phyloP scores from a whole-genome alignment of 2,888 invertebrate species.

The Phyllotreta cruciferae region DNA sequence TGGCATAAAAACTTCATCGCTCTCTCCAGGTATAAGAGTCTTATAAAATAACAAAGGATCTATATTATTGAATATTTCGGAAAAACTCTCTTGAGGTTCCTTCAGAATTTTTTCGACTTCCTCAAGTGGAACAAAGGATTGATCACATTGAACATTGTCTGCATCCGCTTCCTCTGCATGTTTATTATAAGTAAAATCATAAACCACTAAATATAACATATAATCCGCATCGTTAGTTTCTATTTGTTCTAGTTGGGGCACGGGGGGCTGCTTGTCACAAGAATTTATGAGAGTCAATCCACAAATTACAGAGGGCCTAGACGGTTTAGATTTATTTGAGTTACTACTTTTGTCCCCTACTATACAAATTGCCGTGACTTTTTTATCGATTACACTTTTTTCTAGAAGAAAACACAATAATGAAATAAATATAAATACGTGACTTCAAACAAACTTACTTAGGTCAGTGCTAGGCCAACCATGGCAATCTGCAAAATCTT shows the following conservation, averaged over 20 bases:
- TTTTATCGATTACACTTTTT: constrained; percentile 54
- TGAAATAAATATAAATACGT: constrained; percentile 2
- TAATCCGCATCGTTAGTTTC: constrained; percentile 18
- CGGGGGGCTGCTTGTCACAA: constrained; percentile 35
- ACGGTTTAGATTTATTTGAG: constrained; percentile 37
- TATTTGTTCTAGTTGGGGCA: constrained; percentile 27
- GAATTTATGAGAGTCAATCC: constrained; percentile 59
- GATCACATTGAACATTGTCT: constrained; percentile 26
- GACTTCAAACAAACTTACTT: constrained; percentile 45
- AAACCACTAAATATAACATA: constrained; percentile 69
- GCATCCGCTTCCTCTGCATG: constrained; percentile 60
- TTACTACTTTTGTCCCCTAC: constrained; percentile 52
- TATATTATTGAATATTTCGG: constrained; percentile 39
- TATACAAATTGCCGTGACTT: constrained; percentile 61
- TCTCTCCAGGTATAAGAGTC: constrained; percentile 59
- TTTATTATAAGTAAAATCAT: constrained; percentile 73
- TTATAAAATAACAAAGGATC: constrained; percentile 53
- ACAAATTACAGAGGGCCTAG: constrained; percentile 63
- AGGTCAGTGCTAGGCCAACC: constrained; percentile 54
- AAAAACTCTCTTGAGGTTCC: constrained; percentile 39
- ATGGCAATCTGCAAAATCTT: constrained; percentile 56
- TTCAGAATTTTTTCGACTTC: constrained; percentile 38
- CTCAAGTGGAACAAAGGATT: constrained; percentile 23
- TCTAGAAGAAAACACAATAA: constrained; percentile 46
- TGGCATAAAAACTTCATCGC: constrained; percentile 58